A percentile compares a stretch with the other conserved stretches of the same genome.
These are phyloP conservation scores for Leistus spinibarbis DNA, from an alignment of 2,888 invertebrate species.

Conservation along the genomic window DNA sequence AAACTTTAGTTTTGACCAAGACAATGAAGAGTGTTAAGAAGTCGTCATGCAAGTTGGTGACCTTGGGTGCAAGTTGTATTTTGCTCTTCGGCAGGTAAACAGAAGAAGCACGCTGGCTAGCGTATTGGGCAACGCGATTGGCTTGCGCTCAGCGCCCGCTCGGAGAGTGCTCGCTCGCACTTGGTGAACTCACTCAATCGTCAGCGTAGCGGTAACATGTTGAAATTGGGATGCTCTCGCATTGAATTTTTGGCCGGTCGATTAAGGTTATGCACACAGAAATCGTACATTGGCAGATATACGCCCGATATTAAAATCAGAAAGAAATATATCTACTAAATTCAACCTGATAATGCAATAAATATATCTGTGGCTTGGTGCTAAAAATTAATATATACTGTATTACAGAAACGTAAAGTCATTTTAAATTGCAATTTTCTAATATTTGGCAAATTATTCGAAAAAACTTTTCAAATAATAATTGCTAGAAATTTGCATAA, in stretches of 20 bases:
- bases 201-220: not conserved
- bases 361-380: too few species aligned
- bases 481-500: too few species aligned
- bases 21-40: conserved; percentile 34
- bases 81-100: conserved; percentile 32
- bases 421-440: too few species aligned
- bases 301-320: conserved; percentile 1
- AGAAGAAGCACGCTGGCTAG: not conserved
- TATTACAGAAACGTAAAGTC: too few species aligned
- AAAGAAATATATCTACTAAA: not conserved
- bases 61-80: conserved; percentile 35
- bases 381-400: too few species aligned
- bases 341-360: not conserved
- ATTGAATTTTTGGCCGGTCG: conserved; percentile 23
- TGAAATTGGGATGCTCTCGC: not conserved
- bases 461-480: too few species aligned
- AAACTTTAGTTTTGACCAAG: conserved; percentile 22
- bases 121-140: not conserved
- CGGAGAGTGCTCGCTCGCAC: not conserved
- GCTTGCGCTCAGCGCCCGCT: not conserved
- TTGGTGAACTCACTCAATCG: not conserved
- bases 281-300: conserved; percentile 7
- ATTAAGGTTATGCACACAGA: conserved; percentile 23
- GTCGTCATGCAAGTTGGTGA: conserved; percentile 22
- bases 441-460: too few species aligned